phyloP scores from a whole-genome alignment of 2,888 invertebrate genomes.

The Melieria crassipennis region DNA sequence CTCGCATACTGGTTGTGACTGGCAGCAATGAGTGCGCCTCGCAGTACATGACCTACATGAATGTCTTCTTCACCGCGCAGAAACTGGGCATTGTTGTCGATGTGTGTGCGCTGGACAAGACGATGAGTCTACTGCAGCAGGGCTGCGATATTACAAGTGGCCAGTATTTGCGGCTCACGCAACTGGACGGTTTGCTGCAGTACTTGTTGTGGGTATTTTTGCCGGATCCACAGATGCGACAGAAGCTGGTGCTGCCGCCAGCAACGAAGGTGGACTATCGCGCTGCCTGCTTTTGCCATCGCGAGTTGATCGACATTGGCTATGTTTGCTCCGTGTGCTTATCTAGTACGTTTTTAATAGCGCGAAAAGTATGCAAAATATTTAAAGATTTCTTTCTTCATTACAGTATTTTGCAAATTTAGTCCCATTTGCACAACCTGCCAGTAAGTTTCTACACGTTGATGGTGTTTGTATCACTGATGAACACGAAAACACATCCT shows the following conservation, averaged over 20 bases:
- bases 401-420: constrained; percentile 94
- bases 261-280: constrained; percentile 93
- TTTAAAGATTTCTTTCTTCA: constrained; percentile 6
- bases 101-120: constrained; percentile 91
- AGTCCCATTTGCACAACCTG: constrained; percentile 98
- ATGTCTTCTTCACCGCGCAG: constrained; percentile 95
- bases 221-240: constrained; percentile 82
- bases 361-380: background rate
- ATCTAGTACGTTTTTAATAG: constrained; percentile 74
- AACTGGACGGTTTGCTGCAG: constrained; percentile 78
- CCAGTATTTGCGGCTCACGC: constrained; percentile 87
- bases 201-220: constrained; percentile 86
- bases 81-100: constrained; percentile 89
- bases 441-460: constrained; percentile 77
- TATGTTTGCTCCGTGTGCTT: constrained; percentile 98
- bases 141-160: constrained; percentile 97
- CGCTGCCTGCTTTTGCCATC: constrained; percentile 97
- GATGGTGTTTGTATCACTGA: too few relatives aligned
- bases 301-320: constrained; percentile 93
- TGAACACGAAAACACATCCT: background rate
- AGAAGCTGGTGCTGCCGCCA: constrained; percentile 87
- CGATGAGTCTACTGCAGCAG: constrained; percentile 90
- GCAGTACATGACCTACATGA: constrained; percentile 99
- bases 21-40: constrained; percentile 91
- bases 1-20: constrained; percentile 85